Base-by-base conservation (phyloP, 2,113 vertebrate genomes). In the Protobothrops flavoviridis region DNA sequence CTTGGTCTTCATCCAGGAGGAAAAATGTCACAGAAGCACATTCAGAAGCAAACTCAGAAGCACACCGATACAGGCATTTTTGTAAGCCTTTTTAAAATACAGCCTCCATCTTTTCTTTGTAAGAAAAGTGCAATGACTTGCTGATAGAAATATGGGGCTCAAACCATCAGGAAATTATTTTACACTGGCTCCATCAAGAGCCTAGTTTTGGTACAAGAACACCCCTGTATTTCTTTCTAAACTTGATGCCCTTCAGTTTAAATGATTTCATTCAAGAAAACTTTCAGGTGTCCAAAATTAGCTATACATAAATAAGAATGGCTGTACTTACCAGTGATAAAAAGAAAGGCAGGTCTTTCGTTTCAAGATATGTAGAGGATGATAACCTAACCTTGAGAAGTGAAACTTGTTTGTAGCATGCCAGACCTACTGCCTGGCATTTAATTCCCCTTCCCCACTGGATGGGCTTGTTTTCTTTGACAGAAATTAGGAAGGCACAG, bases 251-350 rank as follows among this genome's bases (percentile, higher is more conserved):
- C 21, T 26, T 86, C 10, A 29, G 12, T 90, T 85, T n/a, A 15
- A 59, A 15, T 12, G 8, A 3, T 10, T 8, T 61, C n/a, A 55
- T 20, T 11, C 7, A 4, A 13, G 43, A 89, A 23, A 53, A 81
- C 43, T 5, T 43, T 85, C 55, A 39, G 55, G 29, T 59, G 20
- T 20, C 45, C 26, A 5, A 9, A 93, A 86, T 45, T 29, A 64
- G 89, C 48, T 5, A 69, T 74, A 94, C 24, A 87, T 53, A 74
- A 55, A 26, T 64, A 92, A 17, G 93, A 94, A 94, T 11, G 15
- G 3, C 0, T 88, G 92, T 96, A 98, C 98, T 98, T 97, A 98
- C 98, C 98, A 93, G 89, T 87, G 17, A 94, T 94, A 12, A 43
- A 81, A 93, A 93, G 92, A 96, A 96, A 91, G 88, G 52, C 26